Evolutionary conservation across 1,140 invertebrate species (phyloP).

Genomic region (Drosophila ambigua): DNA sequence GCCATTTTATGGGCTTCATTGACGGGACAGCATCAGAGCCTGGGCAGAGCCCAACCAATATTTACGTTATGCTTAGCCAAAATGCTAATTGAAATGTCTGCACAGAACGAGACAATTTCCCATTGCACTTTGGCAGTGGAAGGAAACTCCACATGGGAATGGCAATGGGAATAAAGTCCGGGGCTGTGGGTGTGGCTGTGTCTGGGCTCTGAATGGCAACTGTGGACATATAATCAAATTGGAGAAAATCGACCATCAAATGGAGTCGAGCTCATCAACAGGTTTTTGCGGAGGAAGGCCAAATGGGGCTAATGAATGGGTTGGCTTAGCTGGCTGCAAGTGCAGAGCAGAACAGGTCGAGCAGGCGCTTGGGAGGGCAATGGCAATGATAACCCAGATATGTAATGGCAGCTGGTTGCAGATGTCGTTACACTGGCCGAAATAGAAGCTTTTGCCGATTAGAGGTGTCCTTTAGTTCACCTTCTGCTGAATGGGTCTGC

Average conservation of each 20-base stretch:
- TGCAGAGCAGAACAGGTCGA: conserved; percentile 17
- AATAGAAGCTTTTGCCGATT: too few species aligned
- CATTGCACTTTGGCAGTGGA: conserved; percentile 9
- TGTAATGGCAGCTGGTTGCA: not conserved
- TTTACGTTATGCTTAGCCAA: conserved; percentile 55
- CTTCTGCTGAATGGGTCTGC: not conserved
- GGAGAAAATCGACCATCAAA: conserved; percentile 40
- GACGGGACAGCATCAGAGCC: conserved; percentile 36
- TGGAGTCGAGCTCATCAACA: conserved; percentile 24
- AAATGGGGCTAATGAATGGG: conserved; percentile 43
- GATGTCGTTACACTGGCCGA: not conserved
- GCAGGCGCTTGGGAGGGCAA: conserved; percentile 19
- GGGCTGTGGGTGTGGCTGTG: conserved; percentile 19
- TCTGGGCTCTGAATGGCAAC: conserved; percentile 33
- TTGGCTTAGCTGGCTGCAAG: not conserved
- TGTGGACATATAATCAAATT: conserved; percentile 37
- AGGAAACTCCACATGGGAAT: not conserved
- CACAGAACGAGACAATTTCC: conserved; percentile 23
- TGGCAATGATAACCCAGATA: conserved; percentile 34
- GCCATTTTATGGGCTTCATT: conserved; percentile 57
- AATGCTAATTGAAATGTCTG: conserved; percentile 64
- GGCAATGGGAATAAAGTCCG: not conserved
- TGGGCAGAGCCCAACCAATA: conserved; percentile 25
- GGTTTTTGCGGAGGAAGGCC: conserved; percentile 33
- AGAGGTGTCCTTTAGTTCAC: too few species aligned